Evolutionary conservation across 2,113 vertebrate genomes (phyloP).

Genomic region (Ophiodon elongatus): DNA sequence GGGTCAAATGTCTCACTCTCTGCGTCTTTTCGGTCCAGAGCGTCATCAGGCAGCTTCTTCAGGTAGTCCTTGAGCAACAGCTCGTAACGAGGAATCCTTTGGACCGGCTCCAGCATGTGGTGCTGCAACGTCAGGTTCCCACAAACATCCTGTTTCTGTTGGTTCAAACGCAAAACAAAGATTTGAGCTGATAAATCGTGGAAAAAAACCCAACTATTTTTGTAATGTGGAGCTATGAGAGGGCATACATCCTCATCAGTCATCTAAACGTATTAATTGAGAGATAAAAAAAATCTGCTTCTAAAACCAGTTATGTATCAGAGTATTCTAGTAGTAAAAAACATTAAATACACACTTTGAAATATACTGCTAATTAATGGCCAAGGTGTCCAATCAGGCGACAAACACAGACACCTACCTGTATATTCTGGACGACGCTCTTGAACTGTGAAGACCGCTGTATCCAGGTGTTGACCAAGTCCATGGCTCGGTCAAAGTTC

Average conservation of each 20-base stretch:
- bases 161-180: slow-evolving; percentile 25
- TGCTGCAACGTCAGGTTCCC: slow-evolving; percentile 97
- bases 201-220: not conserved
- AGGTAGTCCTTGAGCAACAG: slow-evolving; percentile 96
- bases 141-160: slow-evolving; percentile 94
- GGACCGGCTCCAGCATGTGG: slow-evolving; percentile 98
- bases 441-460: slow-evolving; percentile 93
- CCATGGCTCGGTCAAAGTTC: slow-evolving; percentile 96
- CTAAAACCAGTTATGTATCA: not conserved
- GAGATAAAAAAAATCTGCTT: not conserved
- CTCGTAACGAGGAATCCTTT: slow-evolving; percentile 96
- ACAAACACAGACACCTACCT: slow-evolving; percentile 81
- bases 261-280: not conserved
- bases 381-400: not conserved
- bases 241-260: not conserved
- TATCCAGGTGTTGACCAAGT: slow-evolving; percentile 92
- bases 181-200: not conserved
- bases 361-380: not conserved
- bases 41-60: slow-evolving; percentile 92
- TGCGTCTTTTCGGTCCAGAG: slow-evolving; percentile 91
- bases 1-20: slow-evolving; percentile 86
- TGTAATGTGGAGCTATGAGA: not conserved
- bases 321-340: not conserved
- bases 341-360: not conserved
- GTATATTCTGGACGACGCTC: slow-evolving; percentile 91